These are phyloP conservation scores for Rafetus swinhoei DNA, from an alignment of 2,113 vertebrate genomes.

Conservation along the genomic window DNA sequence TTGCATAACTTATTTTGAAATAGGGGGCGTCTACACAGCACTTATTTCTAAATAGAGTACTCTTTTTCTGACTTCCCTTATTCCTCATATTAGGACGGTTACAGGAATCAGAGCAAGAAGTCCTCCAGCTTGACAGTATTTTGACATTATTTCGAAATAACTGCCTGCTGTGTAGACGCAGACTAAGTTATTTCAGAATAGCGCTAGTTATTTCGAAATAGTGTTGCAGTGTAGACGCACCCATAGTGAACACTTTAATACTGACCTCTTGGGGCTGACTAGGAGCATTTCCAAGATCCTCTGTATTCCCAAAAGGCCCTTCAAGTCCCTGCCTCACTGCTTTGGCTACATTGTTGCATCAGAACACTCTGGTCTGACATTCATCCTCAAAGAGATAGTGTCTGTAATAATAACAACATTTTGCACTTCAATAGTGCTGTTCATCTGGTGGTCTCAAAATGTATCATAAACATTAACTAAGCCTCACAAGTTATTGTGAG, in stretches of 20 bases:
- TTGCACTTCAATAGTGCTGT: slow-evolving; percentile 23
- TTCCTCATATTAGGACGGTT: too few relatives aligned
- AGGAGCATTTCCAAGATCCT: not conserved
- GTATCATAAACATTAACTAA: slow-evolving; percentile 41
- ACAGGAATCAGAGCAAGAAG: too few relatives aligned
- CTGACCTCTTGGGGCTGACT: not conserved
- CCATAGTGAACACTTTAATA: not conserved
- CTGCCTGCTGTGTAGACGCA: too few relatives aligned
- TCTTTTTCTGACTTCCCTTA: too few relatives aligned
- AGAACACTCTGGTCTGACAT: not conserved
- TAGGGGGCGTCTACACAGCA: too few relatives aligned
- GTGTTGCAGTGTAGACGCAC: too few relatives aligned
- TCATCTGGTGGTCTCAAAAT: slow-evolving; percentile 51
- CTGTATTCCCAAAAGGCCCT: not conserved
- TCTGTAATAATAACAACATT: not conserved
- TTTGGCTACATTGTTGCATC: not conserved
- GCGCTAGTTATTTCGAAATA: too few relatives aligned
- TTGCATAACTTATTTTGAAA: too few relatives aligned
- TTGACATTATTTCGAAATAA: too few relatives aligned
- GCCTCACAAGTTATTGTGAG: slow-evolving; percentile 2
- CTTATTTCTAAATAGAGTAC: too few relatives aligned
- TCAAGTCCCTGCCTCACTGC: not conserved
- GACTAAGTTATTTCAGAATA: too few relatives aligned
- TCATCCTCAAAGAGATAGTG: slow-evolving; percentile 5
- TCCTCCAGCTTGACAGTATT: too few relatives aligned